Conservation (phyloP, 2,888 invertebrate species). For the Bedellia somnulentella region DNA sequence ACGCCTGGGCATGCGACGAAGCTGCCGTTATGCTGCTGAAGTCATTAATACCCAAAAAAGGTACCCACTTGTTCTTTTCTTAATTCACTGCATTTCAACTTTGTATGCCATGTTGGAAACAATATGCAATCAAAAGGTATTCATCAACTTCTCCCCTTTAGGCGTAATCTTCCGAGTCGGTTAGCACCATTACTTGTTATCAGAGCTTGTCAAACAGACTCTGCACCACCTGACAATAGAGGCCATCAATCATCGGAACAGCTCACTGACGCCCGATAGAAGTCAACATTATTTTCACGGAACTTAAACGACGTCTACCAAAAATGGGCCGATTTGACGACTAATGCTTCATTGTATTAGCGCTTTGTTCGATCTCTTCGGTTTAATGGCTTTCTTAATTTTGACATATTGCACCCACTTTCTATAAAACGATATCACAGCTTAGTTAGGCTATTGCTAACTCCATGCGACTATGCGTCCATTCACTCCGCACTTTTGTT, state of each 20-base stretch:
- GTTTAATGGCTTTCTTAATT: too few species aligned
- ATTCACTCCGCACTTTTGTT: constrained; percentile 17
- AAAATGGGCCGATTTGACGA: constrained; percentile 20
- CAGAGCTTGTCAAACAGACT: constrained; percentile 24
- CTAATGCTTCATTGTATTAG: constrained; percentile 4
- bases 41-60: constrained; percentile 97
- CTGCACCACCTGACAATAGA: constrained; percentile 33
- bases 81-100: constrained; percentile 1
- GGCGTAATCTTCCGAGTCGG: constrained; percentile 34
- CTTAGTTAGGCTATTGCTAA: too few species aligned
- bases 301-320: constrained; percentile 31
- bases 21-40: constrained; percentile 96
- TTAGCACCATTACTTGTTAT: constrained; percentile 32
- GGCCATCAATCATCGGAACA: constrained; percentile 45
- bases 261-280: constrained; percentile 22
- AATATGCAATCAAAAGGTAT: constrained; percentile 8
- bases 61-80: constrained; percentile 61
- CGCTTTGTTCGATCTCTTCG: too few species aligned
- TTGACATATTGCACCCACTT: too few species aligned
- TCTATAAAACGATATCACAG: too few species aligned
- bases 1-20: constrained; percentile 98
- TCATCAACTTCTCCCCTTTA: constrained; percentile 21
- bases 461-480: too few species aligned
- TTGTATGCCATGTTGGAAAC: constrained; percentile 4
- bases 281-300: constrained; percentile 25